phyloP scores from a whole-genome alignment of 2,888 invertebrate species.

The Resseliella maxima region DNA sequence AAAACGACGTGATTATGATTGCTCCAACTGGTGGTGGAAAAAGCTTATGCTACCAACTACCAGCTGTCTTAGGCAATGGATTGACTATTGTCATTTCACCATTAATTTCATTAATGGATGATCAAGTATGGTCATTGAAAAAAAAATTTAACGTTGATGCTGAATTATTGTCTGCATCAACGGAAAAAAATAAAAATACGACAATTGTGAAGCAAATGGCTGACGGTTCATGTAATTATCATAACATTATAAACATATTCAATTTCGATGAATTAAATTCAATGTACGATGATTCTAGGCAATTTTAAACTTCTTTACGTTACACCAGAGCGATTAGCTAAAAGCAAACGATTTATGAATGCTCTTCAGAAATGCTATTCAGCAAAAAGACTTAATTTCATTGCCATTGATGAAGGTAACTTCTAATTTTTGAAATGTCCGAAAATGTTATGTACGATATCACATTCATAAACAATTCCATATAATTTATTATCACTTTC shows the following conservation, averaged over 20 bases:
- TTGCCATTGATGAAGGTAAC: constrained; percentile 77
- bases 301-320: constrained; percentile 83
- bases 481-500: background rate
- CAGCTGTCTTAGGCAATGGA: constrained; percentile 77
- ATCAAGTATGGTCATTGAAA: constrained; percentile 66
- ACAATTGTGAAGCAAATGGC: constrained; percentile 71
- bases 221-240: constrained; percentile 66
- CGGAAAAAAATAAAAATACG: constrained; percentile 73
- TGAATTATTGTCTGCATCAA: constrained; percentile 75
- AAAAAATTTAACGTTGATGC: constrained; percentile 75
- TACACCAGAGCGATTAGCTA: constrained; percentile 90
- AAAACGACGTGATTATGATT: constrained; percentile 82
- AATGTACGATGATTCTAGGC: constrained; percentile 62
- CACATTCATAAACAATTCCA: too few relatives aligned
- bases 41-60: constrained; percentile 89
- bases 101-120: constrained; percentile 86
- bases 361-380: constrained; percentile 84
- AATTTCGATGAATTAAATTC: background rate
- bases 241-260: background rate
- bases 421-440: too few relatives aligned
- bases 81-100: constrained; percentile 87
- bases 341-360: constrained; percentile 87
- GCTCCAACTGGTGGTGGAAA: constrained; percentile 95
- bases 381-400: constrained; percentile 76
- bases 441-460: background rate